These are phyloP conservation scores for Drosophila santomea DNA, from an alignment of 1,140 invertebrate genomes.

Conservation along the genomic window DNA sequence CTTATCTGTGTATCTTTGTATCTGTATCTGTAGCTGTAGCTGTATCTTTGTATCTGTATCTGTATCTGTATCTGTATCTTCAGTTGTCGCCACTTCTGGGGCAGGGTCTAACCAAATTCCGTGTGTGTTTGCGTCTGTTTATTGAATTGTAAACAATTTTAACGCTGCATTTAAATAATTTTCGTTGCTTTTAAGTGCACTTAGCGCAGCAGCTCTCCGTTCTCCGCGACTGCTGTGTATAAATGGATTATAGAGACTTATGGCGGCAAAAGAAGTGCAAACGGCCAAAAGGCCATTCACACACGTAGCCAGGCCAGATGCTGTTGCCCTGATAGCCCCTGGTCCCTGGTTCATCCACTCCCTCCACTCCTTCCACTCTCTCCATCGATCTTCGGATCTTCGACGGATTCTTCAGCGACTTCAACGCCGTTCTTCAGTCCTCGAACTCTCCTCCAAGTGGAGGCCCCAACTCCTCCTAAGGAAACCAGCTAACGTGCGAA, in stretches of 20 bases:
- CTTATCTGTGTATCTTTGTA: slow-evolving; percentile 5
- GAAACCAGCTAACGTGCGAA: slow-evolving; percentile 63
- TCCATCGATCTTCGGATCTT: slow-evolving; percentile 30
- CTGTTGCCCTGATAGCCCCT: slow-evolving; percentile 40
- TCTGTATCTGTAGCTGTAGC: neutral
- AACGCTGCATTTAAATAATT: slow-evolving; percentile 78
- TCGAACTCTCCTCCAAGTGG: neutral
- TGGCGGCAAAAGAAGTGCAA: slow-evolving; percentile 29
- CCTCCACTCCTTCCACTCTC: slow-evolving; percentile 19
- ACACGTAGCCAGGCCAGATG: slow-evolving; percentile 52
- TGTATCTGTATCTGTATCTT: slow-evolving; percentile 30
- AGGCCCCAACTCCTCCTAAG: neutral
- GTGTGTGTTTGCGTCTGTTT: slow-evolving; percentile 62
- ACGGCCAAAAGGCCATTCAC: slow-evolving; percentile 55
- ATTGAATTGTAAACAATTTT: slow-evolving; percentile 82
- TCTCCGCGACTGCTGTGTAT: neutral
- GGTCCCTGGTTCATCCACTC: slow-evolving; percentile 3
- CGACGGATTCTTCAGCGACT: slow-evolving; percentile 1
- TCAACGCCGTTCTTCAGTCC: neutral
- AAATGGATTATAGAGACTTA: slow-evolving; percentile 23
- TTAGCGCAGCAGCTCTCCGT: slow-evolving; percentile 10
- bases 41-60: neutral
- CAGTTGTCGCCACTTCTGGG: slow-evolving; percentile 30
- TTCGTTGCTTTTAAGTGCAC: slow-evolving; percentile 49
- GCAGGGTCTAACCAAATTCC: slow-evolving; percentile 41